Percentiles rank a stretch among this genome's conserved stretches.
phyloP scores from a whole-genome alignment of 2,888 invertebrate species.

The Spilarctia lutea region DNA sequence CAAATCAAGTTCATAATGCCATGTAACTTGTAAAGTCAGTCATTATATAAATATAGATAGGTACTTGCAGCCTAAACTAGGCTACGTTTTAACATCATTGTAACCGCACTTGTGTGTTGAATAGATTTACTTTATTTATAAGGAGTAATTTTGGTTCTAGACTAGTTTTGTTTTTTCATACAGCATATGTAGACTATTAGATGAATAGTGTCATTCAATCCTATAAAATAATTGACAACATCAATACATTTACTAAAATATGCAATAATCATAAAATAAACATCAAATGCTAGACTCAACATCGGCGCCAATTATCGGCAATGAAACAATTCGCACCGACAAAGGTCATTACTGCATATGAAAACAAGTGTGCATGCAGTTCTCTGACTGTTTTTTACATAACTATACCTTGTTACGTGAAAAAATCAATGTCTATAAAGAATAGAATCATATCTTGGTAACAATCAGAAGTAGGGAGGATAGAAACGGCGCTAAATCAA shows the following conservation, averaged over 20 bases:
- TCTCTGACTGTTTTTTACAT: conserved; percentile 57
- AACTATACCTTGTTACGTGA: conserved; percentile 63
- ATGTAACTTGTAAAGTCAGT: background rate
- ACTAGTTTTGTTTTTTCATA: background rate
- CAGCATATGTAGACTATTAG: background rate
- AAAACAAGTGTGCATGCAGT: conserved; percentile 44
- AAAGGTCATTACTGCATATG: conserved; percentile 39
- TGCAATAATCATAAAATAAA: conserved; percentile 20
- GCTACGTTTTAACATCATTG: no score
- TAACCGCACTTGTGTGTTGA: background rate
- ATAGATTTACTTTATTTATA: background rate
- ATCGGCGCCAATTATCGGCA: conserved; percentile 19
- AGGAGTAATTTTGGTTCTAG: background rate
- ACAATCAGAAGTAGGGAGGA: conserved; percentile 60
- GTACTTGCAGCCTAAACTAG: background rate
- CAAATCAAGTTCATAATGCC: background rate
- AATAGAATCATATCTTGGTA: conserved; percentile 57
- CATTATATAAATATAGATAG: no score
- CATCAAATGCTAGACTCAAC: conserved; percentile 19
- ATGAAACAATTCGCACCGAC: conserved; percentile 20
- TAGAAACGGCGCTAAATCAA: conserved; percentile 70
- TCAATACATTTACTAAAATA: background rate
- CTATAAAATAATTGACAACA: background rate
- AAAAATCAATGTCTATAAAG: conserved; percentile 67
- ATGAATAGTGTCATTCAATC: background rate